phyloP scores from a whole-genome alignment of 1,140 invertebrate genomes.

The Patella vulgata region DNA sequence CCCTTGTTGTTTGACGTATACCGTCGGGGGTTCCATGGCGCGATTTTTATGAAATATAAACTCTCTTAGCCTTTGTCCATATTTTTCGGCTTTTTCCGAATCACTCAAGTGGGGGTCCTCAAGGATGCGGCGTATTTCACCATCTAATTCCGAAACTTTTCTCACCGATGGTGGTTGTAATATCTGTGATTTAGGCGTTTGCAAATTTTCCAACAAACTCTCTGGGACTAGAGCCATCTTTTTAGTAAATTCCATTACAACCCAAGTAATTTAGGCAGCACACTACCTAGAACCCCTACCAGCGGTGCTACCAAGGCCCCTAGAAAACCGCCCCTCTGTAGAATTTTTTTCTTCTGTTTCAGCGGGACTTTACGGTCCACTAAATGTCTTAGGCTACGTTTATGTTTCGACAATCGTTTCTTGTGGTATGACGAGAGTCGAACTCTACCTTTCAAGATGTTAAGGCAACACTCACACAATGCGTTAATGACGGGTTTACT shows the following conservation, averaged over 20 bases:
- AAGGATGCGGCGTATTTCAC: too few relatives aligned
- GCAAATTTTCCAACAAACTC: too few relatives aligned
- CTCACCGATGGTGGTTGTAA: too few relatives aligned
- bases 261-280: background rate
- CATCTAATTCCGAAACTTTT: too few relatives aligned
- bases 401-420: slow-evolving; percentile 2
- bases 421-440: slow-evolving; percentile 2
- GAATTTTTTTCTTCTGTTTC: background rate
- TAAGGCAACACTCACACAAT: slow-evolving; percentile 11
- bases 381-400: background rate
- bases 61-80: too few relatives aligned
- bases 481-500: background rate
- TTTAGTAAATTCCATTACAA: slow-evolving; percentile 2
- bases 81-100: too few relatives aligned
- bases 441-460: slow-evolving; percentile 16
- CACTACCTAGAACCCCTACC: background rate
- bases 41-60: too few relatives aligned
- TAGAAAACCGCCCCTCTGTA: slow-evolving; percentile 14
- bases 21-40: too few relatives aligned
- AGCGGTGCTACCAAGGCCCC: background rate
- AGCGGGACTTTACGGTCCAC: background rate
- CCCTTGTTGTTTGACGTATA: too few relatives aligned
- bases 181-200: too few relatives aligned
- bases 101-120: too few relatives aligned
- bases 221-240: slow-evolving; percentile 6